Evolutionary conservation across 2,888 invertebrate genomes (phyloP), one percentile per base, ranked within the genome.

Genomic region (Muschampia plurimacula): DNA sequence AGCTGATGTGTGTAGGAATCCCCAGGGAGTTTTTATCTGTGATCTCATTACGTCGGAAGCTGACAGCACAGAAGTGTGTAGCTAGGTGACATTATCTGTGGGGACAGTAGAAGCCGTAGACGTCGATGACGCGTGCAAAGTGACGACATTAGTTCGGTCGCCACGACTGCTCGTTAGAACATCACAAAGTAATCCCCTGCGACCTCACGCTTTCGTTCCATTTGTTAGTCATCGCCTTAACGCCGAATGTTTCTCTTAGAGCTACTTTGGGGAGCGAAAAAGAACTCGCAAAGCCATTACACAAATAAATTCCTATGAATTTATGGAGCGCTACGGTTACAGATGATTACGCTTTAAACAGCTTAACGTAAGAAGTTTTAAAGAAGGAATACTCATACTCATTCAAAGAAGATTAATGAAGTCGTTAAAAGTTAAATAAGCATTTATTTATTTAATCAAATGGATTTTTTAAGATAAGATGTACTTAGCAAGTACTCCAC

Each of bases 111-210:
- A 80, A 82, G 77, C 78, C 83, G 85, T 73, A 69, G 81, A 80
- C 82, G 77, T 78, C 84, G 84, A 86, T 84, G 86, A 85, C 83
- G 82, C 83, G 85, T 83, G 86, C 83, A 84, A 87, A 87, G 85
- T 84, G 83, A 80, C 80, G 78, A 79, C 83, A 88, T 89, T 86
- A 86, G 81, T 83, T 79, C 74, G 68, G 78, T 81, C 80, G 82
- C 76, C 81, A 73, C 79, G 77, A 82, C 76, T 77, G 78, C 84
- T 88, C 85, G 86, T 88, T 88, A 84, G 80, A 80, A 79, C 85
- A 86, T 88, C 88, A 84, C 80, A 80, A 79, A 76, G 82, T 79
- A 75, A 80, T 79, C 87, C 80, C 86, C 63, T 64, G 87, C 84
- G 89, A 85, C 81, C 82, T 78, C 79, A 79, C 80, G 79, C 77